Percentiles rank a stretch among this genome's conserved stretches.
These are phyloP conservation scores for Drosophila planitibia DNA, from an alignment of 2,888 invertebrate genomes.

Conservation along the genomic window DNA sequence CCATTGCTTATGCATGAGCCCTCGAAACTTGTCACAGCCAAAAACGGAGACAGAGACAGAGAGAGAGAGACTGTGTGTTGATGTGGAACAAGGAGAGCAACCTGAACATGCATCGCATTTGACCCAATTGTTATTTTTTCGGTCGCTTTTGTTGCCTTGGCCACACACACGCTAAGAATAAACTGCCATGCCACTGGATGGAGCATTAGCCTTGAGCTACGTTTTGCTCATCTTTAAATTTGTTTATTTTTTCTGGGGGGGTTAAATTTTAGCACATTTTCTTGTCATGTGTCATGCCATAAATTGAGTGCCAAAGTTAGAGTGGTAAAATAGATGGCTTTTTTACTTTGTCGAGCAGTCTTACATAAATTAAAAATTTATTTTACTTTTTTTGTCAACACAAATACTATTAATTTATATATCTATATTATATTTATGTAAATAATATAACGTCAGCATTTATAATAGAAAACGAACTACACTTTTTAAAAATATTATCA, in stretches of 20 bases:
- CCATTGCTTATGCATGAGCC: conserved; percentile 30
- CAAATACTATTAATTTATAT: neutral
- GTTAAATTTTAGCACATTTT: conserved; percentile 12
- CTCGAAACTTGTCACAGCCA: conserved; percentile 14
- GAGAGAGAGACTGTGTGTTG: conserved; percentile 2
- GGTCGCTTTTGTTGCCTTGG: conserved; percentile 47
- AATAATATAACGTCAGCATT: neutral
- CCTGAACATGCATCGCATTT: conserved; percentile 39
- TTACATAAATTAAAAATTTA: neutral
- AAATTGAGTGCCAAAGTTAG: conserved; percentile 11
- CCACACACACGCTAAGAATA: conserved; percentile 63
- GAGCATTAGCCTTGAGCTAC: conserved; percentile 57
- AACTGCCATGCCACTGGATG: conserved; percentile 45
- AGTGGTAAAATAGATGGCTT: neutral
- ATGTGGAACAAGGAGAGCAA: conserved; percentile 26
- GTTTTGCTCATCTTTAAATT: conserved; percentile 6
- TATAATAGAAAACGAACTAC: neutral
- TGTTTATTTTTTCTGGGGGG: neutral
- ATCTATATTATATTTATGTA: neutral
- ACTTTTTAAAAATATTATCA: neutral
- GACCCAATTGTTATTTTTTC: conserved; percentile 53
- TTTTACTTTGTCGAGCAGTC: neutral
- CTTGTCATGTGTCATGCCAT: conserved; percentile 20
- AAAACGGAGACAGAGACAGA: neutral
- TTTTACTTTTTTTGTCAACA: neutral